Evolutionary conservation across 1,140 invertebrate species (phyloP), one percentile per base, ranked within the genome.

Genomic region (Pogonomyrmex barbatus): DNA sequence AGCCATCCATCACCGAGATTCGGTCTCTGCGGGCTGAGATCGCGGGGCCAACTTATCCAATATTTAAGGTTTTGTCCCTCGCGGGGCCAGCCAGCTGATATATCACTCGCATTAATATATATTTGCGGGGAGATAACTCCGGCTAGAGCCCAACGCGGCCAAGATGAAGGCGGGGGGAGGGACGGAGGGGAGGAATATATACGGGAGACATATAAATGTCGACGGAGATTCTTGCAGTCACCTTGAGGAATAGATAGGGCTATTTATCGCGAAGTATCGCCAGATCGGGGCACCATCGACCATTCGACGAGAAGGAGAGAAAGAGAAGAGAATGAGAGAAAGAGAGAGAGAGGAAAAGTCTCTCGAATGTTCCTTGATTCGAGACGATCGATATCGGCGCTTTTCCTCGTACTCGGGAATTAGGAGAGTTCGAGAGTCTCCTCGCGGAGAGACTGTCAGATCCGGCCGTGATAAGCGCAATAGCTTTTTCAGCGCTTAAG

Each of bases 21-120:
- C 89, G 91, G 94, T 95, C 94, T 93, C 94, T 90, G 82, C 76
- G 93, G 94, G 90, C 92, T 88, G 91, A 68, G 65, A 91, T 86
- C 92, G 85, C 79, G 92, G 92, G 90, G 94, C 93, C 90, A 94
- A 95, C 94, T 95, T 95, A 95, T 95, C 93, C 93, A 95, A 95
- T 95, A 95, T 95, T 95, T 95, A 95, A 95, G 94, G 93, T 95
- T 94, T 95, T 94, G 94, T 95, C 95, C 95, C 94, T 95, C 87
- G 94, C 92, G 94, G 90, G 54, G 89, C 87, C n/a, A 81, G 89
- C 87, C n/a, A 81, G 67, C 92, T 94, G 94, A 95, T 95, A 95
- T 95, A 95, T 95, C 94, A 95, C 94, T 92, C 89, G 92, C 94
- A 95, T 95, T 95, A 95, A 95, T 95, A 95, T 95, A 95, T 95